These are phyloP conservation scores for Pithys albifrons DNA, from an alignment of 2,113 vertebrate species.

Conservation along the genomic window DNA sequence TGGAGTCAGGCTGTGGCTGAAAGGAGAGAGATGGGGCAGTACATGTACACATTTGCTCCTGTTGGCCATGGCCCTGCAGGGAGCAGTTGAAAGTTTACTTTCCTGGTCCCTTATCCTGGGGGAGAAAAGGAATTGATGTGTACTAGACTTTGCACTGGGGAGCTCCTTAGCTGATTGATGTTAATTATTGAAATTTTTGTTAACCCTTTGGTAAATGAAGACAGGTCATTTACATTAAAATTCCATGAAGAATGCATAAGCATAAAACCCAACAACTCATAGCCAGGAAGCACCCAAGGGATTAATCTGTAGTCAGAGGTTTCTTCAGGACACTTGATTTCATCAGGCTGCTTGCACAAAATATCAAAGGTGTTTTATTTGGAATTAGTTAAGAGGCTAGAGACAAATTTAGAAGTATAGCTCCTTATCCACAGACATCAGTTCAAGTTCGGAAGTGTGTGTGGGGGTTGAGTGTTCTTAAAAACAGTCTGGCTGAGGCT, in stretches of 20 bases:
- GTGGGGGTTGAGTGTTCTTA: constrained; percentile 7
- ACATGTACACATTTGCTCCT: background rate
- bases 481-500: constrained; percentile 21
- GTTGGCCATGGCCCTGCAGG: background rate
- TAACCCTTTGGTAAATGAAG: constrained; percentile 44
- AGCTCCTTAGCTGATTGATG: constrained; percentile 3
- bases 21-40: background rate
- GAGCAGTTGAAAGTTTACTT: background rate
- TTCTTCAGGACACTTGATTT: constrained; percentile 55
- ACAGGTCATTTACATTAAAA: background rate
- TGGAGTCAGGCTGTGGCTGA: background rate
- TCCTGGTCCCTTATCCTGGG: background rate
- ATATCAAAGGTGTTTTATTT: constrained; percentile 46
- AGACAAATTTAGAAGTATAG: constrained; percentile 40
- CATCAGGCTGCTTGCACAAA: constrained; percentile 14
- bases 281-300: background rate
- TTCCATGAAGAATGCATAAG: background rate
- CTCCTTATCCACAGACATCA: constrained; percentile 5
- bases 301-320: constrained; percentile 25
- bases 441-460: constrained; percentile 17
- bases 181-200: constrained; percentile 35
- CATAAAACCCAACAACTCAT: background rate
- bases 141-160: background rate
- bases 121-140: constrained; percentile 5
- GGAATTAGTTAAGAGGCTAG: constrained; percentile 23